Conservation (phyloP, 2,888 invertebrate genomes). For the Hydraecia micacea region DNA sequence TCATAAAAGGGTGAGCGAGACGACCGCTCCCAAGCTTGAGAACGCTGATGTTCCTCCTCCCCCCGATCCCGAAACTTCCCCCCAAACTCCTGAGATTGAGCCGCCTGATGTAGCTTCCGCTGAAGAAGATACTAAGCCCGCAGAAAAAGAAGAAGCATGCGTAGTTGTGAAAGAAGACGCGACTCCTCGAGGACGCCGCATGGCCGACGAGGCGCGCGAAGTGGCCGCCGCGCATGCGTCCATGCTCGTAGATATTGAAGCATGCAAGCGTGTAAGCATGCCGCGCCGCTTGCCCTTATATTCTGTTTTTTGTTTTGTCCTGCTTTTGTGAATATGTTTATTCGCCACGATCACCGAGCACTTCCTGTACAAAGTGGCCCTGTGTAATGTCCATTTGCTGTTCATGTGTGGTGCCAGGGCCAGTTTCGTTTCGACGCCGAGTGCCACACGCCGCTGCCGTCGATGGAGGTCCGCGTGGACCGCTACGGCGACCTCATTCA, state of each 20-base stretch:
- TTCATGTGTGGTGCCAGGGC: conserved; percentile 91
- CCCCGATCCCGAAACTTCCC: conserved; percentile 72
- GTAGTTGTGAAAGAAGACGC: conserved; percentile 88
- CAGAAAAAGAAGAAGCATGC: conserved; percentile 81
- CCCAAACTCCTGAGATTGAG: conserved; percentile 73
- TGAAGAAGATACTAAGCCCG: conserved; percentile 77
- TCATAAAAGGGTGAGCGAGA: conserved; percentile 98
- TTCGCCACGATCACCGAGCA: conserved; percentile 59
- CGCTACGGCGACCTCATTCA: conserved; percentile 87
- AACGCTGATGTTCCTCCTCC: conserved; percentile 74
- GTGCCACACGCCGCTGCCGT: conserved; percentile 93
- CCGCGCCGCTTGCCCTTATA: conserved; percentile 85
- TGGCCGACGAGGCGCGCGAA: conserved; percentile 88
- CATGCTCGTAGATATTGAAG: conserved; percentile 90
- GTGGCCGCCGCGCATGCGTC: conserved; percentile 89
- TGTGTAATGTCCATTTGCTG: conserved; percentile 72
- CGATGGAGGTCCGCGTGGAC: conserved; percentile 93
- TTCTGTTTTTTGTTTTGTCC: conserved; percentile 73
- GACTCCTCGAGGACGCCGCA: conserved; percentile 84
- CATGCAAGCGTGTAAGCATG: conserved; percentile 93
- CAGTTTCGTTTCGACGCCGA: conserved; percentile 97
- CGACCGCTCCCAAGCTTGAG: conserved; percentile 85
- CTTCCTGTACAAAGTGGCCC: conserved; percentile 57
- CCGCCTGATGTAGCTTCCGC: conserved; percentile 77
- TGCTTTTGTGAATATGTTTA: conserved; percentile 57